Base-by-base conservation (phyloP, 2,888 invertebrate genomes). In the Folsomia manolachei region DNA sequence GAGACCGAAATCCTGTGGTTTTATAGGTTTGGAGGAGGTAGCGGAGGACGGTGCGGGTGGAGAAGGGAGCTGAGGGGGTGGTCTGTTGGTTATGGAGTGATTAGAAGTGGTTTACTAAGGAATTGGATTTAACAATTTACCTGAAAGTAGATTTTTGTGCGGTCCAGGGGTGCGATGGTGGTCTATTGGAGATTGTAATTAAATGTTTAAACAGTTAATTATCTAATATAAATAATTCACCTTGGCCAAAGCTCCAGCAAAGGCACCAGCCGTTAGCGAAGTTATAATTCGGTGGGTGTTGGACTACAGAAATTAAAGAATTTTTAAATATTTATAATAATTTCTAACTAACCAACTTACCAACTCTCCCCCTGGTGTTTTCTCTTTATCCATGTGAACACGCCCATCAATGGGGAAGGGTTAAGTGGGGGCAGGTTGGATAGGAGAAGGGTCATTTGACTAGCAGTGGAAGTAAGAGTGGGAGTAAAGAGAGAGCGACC, bases 61-160 rank as follows among this genome's bases (percentile, higher is more conserved):
- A 89, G 84, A 92, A 94, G 4, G 89, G 21, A 1, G 66, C 51
- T 19, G 63, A 25, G 18, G 69, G 62, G 26, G 72, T 65, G 14
- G 75, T 75, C 75, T 75, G 51, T 2, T 62, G 56, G 25, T 23
- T 39, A 53, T 60, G 14, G 27, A 27, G 21, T 56, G 64, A 21
- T 53, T 62, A n/a, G n/a, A n/a, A n/a, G n/a, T n/a, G n/a, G n/a
- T n/a, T n/a, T n/a, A 73, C 63, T 72, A 61, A 68, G 62, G 51
- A 66, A 27, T 72, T 1, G 1, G 19, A 24, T 53, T 23, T n/a
- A n/a, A n/a, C n/a, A n/a, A 53, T 21, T 53, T 52, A 90, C 91
- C 88, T 99, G 98, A 84, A 99, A 99, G 86, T 95, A 96, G 81
- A 99, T 99, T 88, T 99, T 99, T 77, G 97, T 94, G 75, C 99